Evolutionary conservation across 1,140 invertebrate species (phyloP).

Genomic region (Aphelenchoides avenae): DNA sequence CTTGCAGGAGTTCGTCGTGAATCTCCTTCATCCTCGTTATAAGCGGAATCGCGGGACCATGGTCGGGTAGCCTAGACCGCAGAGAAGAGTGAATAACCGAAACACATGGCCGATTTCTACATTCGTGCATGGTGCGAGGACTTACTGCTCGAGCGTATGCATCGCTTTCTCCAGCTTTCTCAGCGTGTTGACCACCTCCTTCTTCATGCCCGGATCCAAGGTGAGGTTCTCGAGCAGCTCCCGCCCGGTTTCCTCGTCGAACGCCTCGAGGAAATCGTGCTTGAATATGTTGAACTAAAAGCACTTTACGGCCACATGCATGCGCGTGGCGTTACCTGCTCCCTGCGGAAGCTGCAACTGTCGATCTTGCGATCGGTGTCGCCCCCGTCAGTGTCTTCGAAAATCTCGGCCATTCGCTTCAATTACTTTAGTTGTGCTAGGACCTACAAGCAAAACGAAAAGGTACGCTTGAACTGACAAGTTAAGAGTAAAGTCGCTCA

Average conservation of each 20-base stretch:
- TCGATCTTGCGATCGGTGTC: constrained; percentile 27
- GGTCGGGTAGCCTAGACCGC: too few species aligned
- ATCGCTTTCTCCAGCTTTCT: constrained; percentile 22
- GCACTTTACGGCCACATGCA: not conserved
- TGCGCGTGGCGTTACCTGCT: constrained; percentile 13
- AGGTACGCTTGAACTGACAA: too few species aligned
- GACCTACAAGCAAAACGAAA: too few species aligned
- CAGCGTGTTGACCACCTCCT: constrained; percentile 30
- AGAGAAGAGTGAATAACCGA: too few species aligned
- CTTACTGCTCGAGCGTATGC: constrained; percentile 20
- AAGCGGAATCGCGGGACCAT: too few species aligned
- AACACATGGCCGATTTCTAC: too few species aligned
- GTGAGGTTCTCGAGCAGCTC: constrained; percentile 22
- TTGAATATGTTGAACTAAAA: constrained; percentile 32
- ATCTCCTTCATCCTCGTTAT: constrained; percentile 19
- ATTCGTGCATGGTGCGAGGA: too few species aligned
- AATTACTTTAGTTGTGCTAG: too few species aligned
- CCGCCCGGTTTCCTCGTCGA: constrained; percentile 25
- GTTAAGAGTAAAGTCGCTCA: too few species aligned
- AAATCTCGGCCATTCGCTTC: constrained; percentile 12
- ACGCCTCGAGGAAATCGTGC: constrained; percentile 23
- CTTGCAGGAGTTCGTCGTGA: constrained; percentile 8
- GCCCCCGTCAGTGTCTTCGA: constrained; percentile 30
- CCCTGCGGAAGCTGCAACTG: constrained; percentile 18
- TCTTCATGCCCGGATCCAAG: constrained; percentile 21